Evolutionary conservation across 2,888 invertebrate species (phyloP), one percentile per base, ranked within the genome.

Genomic region (Ectemnius lituratus): DNA sequence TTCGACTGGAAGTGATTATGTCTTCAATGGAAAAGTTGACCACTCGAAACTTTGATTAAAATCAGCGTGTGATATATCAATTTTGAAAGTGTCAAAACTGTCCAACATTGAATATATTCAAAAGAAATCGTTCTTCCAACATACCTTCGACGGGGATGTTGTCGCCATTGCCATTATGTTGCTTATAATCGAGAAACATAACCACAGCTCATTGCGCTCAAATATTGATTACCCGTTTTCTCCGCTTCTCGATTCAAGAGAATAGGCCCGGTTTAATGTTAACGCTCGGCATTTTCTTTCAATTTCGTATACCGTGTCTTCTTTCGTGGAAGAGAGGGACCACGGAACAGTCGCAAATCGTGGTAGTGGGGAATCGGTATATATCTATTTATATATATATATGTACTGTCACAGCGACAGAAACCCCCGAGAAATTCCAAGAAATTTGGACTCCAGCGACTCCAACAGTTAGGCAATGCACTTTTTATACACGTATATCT

Each of bases 101-200:
- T 37, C 5, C 8, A 49, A 0, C 18, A 23, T 6, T 5, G 14
- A 5, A 16, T 13, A 16, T 47, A 8, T 49, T 57, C n/a, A n/a
- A 27, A 61, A 59, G 11, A 56, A 58, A 62, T 45, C 61, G 49
- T 18, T 20, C 37, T 61, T 59, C 63, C 23, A 81, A 92, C 93
- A 92, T 91, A 95, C 94, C 93, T 95, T 94, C 90, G 94, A 94
- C 92, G 95, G 94, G 91, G 94, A 94, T 93, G 94, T 93, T 92
- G 94, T 93, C 92, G 94, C 94, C 94, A 95, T 95, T 93, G 93
- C 93, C 92, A 91, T 92, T 88, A 88, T 85, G 87, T 85, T 81
- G 85, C 82, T 86, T 78, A 85, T 83, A 86, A 85, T 84, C 80
- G 85, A 84, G 83, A 87, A 87, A 89, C 86, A 89, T 89, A 88